Evolutionary conservation across 2,113 vertebrate genomes (phyloP).

Genomic region (Chaenocephalus aceratus): DNA sequence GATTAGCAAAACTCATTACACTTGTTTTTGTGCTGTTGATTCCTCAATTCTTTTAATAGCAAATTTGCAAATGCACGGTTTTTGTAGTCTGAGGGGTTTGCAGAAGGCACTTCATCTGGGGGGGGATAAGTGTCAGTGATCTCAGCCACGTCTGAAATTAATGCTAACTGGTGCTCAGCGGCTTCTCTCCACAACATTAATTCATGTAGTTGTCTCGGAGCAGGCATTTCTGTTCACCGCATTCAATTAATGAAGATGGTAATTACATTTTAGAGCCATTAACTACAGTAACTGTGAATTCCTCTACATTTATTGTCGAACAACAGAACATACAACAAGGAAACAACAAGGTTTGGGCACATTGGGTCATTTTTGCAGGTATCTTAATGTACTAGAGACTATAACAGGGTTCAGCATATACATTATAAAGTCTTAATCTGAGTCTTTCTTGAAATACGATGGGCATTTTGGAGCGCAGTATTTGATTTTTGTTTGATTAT

Average conservation of each 20-base stretch:
- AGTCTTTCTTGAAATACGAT: not conserved
- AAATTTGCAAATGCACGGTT: conserved; percentile 40
- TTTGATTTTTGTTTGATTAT: not conserved
- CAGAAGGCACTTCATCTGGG: conserved; percentile 58
- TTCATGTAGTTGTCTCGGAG: conserved; percentile 64
- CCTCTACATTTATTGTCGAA: conserved; percentile 26
- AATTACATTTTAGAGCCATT: conserved; percentile 69
- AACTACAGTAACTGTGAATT: conserved; percentile 51
- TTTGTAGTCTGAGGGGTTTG: conserved; percentile 27
- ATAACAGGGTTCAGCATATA: not conserved
- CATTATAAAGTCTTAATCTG: not conserved
- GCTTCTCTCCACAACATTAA: conserved; percentile 72
- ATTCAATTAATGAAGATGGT: conserved; percentile 69
- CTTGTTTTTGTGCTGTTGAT: conserved; percentile 62
- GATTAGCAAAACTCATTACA: conserved; percentile 64
- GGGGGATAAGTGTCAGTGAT: conserved; percentile 65
- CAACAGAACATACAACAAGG: conserved; percentile 10
- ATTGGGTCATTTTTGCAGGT: conserved; percentile 18
- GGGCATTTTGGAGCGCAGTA: not conserved
- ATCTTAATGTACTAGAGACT: not conserved
- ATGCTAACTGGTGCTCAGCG: conserved; percentile 65
- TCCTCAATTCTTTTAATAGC: conserved; percentile 47
- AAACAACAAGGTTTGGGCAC: conserved; percentile 7
- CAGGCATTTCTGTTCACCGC: conserved; percentile 54
- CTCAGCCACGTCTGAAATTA: conserved; percentile 65